Percentiles rank a stretch among this genome's conserved stretches.
Evolutionary conservation across 2,888 invertebrate species (phyloP).

Genomic region (Trichopria drosophilae): DNA sequence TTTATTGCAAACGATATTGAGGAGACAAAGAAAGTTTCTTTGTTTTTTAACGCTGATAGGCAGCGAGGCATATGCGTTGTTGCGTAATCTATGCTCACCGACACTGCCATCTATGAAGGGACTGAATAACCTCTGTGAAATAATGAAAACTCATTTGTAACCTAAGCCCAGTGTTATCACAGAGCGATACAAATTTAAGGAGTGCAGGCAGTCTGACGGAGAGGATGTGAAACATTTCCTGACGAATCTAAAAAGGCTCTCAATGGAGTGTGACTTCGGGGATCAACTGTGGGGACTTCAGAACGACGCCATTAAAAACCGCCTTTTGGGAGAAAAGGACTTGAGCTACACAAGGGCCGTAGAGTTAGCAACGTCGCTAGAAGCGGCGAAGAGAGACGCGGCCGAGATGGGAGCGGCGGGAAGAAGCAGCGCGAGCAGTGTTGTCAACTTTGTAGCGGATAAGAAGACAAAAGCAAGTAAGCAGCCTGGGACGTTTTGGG

Average conservation of each 20-base stretch:
- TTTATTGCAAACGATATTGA: conserved; percentile 20
- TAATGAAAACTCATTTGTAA: conserved; percentile 30
- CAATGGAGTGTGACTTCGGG: no score
- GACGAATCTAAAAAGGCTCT: no score
- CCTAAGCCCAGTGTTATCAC: conserved; percentile 28
- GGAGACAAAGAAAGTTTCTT: conserved; percentile 12
- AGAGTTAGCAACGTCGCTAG: neutral
- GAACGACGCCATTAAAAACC: neutral
- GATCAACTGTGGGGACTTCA: conserved; percentile 2
- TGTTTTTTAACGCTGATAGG: no score
- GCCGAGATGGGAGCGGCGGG: neutral
- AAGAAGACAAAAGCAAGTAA: neutral
- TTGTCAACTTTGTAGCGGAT: no score
- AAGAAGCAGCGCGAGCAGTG: no score
- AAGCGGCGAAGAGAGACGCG: neutral
- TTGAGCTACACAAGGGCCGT: neutral
- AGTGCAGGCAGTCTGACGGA: conserved; percentile 22
- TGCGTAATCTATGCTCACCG: conserved; percentile 31
- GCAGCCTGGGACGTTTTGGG: no score
- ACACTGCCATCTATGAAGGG: conserved; percentile 11
- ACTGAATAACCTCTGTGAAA: conserved; percentile 10
- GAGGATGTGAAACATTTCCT: conserved; percentile 20
- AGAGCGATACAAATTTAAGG: conserved; percentile 30
- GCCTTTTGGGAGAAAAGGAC: neutral
- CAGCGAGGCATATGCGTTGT: conserved; percentile 23